These are phyloP conservation scores for Sinhomidia bicolor DNA, from an alignment of 2,888 invertebrate species.

Conservation along the genomic window DNA sequence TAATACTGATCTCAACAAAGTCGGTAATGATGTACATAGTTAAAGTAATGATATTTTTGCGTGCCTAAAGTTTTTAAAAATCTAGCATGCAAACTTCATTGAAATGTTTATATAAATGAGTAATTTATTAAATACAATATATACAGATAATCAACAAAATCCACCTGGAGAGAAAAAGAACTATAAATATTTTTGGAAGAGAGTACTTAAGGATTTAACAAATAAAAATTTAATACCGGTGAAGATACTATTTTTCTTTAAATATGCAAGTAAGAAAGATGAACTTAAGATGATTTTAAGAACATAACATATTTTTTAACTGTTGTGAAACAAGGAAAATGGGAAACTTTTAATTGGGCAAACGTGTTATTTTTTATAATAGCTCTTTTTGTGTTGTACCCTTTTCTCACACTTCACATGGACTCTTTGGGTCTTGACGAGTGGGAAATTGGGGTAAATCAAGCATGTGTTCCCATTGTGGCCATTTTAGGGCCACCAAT, in stretches of 20 bases:
- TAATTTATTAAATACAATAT: too few species aligned
- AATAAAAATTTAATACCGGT: slow-evolving; percentile 88
- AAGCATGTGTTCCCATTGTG: slow-evolving; percentile 88
- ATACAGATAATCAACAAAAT: neutral
- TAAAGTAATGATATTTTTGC: too few species aligned
- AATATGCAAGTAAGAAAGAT: slow-evolving; percentile 87
- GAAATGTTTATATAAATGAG: too few species aligned
- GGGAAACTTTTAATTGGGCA: neutral
- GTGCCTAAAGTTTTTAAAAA: too few species aligned
- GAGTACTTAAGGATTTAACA: slow-evolving; percentile 84
- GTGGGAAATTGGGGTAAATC: slow-evolving; percentile 91
- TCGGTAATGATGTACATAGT: neutral
- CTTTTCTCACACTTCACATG: slow-evolving; percentile 91
- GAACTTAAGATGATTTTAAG: neutral
- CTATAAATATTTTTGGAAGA: slow-evolving; percentile 75
- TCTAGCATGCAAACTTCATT: too few species aligned
- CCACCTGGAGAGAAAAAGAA: slow-evolving; percentile 64
- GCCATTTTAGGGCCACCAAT: slow-evolving; percentile 90
- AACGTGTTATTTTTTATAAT: slow-evolving; percentile 75
- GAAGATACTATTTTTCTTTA: slow-evolving; percentile 89
- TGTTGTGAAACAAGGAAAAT: neutral
- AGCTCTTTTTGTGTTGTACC: slow-evolving; percentile 90
- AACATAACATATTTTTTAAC: neutral
- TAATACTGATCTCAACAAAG: slow-evolving; percentile 52
- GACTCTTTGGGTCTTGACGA: slow-evolving; percentile 89